Base-by-base conservation (phyloP, 2,113 vertebrate species). In the Dipodomys spectabilis region DNA sequence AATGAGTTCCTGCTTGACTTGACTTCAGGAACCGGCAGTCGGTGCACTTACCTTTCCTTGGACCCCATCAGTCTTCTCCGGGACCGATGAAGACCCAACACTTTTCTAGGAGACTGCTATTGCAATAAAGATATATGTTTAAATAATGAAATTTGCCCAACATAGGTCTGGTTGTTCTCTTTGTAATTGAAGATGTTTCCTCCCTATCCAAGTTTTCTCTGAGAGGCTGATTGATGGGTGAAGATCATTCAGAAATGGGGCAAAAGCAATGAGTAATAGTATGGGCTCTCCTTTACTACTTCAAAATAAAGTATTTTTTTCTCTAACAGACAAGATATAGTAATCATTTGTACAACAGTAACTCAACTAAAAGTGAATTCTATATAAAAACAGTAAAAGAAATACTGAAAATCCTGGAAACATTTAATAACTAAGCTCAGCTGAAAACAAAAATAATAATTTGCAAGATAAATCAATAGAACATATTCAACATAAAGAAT, bases 91-190 rank as follows among this genome's bases (percentile, higher is more conserved):
- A 39, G 39, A 39, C 39, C 39, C 39, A 39, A 39, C 39, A 39
- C 39, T 39, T 39, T 39, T 39, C 39, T 79, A 78, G 25, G 16
- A 83, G 35, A 86, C 10, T 86, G 1, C 75, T 83, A 81, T 32
- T 91, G 39, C 39, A 39, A 39, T 39, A 39, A 39, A 39, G 39
- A 39, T 39, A 39, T 39, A 39, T 93, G 3, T 67, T 84, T 82
- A 92, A 95, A 92, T 23, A 78, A 83, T 85, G 4, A 87, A 44
- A 72, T 79, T 92, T 91, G 81, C 53, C 86, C 80, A 89, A 93
- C 88, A 93, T 67, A 67, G 32, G 28, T 23, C 23, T 95, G 96
- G 65, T 88, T 73, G 92, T 80, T 20, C 2, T 74, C 49, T 84
- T 93, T 93, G 65, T 39, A 83, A 90, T 73, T 95, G 32, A 49